Percentiles rank a stretch among this genome's conserved stretches.
These are phyloP conservation scores for Ochropacha duplaris DNA, from an alignment of 2,888 invertebrate species.

Conservation along the genomic window DNA sequence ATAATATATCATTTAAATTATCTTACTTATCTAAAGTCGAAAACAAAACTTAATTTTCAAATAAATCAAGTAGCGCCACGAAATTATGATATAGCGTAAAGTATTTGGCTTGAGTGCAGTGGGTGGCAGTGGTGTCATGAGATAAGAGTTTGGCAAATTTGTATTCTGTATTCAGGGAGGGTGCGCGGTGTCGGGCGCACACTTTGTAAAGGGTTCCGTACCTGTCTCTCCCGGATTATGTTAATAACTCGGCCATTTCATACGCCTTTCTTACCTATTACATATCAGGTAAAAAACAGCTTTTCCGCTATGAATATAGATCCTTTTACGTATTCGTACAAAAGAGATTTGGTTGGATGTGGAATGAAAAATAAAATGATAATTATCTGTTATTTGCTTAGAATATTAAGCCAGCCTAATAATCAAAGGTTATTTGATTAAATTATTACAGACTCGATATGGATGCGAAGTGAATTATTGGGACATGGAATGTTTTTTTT, in stretches of 20 bases:
- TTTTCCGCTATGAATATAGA: background rate
- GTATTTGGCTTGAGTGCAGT: no score
- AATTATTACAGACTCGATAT: no score
- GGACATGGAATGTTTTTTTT: no score
- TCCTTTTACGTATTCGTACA: background rate
- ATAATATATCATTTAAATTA: no score
- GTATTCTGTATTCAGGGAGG: conserved; percentile 3
- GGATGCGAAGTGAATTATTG: no score
- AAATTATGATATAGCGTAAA: no score
- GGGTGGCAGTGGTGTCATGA: conserved; percentile 6
- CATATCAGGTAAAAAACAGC: background rate
- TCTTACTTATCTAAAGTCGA: no score
- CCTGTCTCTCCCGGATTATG: background rate
- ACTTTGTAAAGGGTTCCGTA: background rate
- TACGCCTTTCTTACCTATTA: background rate
- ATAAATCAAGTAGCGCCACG: no score
- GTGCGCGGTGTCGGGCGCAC: background rate
- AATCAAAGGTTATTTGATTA: no score
- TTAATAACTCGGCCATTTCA: conserved; percentile 4
- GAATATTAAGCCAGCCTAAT: no score
- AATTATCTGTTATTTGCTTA: no score
- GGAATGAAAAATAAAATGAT: background rate
- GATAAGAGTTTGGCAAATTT: conserved; percentile 4
- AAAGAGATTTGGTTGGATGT: background rate
- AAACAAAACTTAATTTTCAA: no score